Base-by-base conservation (phyloP, 2,113 vertebrate genomes). In the Gymnogyps californianus region DNA sequence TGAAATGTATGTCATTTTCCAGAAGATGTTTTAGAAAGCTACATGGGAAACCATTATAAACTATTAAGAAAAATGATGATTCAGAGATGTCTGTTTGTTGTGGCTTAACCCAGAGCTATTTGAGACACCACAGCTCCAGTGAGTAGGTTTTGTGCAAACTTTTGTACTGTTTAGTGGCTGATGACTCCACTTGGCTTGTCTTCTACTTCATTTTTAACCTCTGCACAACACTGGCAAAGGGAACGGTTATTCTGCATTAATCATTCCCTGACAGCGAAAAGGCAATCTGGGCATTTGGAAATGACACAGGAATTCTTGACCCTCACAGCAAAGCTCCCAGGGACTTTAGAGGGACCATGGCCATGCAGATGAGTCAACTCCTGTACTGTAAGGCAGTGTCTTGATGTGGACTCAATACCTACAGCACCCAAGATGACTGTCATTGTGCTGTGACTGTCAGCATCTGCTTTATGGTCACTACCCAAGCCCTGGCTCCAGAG, bases 121-220 rank as follows among this genome's bases (percentile, higher is more conserved):
- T 92, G 62, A 90, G 42, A 78, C 16, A 75, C 46, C 71, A 66
- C 42, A 83, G 40, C 12, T 66, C 24, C 54, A 85, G 11, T 46
- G 14, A 70, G 31, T 36, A 92, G 13, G 12, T 58, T 95, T 77
- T 83, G 44, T 82, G 57, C 24, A 77, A 90, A 71, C 9, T 81
- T 82, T 59, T 84, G 9, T 77, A 49, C 40, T 52, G 6, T 62
- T 96, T 46, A 51, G 55, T 76, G 32, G 46, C 51, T 81, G 58
- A 54, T 93, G 58, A 38, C 25, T 90, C 15, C 4, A 1, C 16
- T 46, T 88, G 32, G 26, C 14, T 89, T 86, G 28, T 55, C 31
- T 62, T 81, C 86, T 83, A 57, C 29, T 92, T 87, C 0, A 47
- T 40, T 89, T 96, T 93, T 95, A 83, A 81, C 51, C 64, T 72